Base-by-base conservation (phyloP, 2,113 vertebrate species). In the Entelurus aequoreus region DNA sequence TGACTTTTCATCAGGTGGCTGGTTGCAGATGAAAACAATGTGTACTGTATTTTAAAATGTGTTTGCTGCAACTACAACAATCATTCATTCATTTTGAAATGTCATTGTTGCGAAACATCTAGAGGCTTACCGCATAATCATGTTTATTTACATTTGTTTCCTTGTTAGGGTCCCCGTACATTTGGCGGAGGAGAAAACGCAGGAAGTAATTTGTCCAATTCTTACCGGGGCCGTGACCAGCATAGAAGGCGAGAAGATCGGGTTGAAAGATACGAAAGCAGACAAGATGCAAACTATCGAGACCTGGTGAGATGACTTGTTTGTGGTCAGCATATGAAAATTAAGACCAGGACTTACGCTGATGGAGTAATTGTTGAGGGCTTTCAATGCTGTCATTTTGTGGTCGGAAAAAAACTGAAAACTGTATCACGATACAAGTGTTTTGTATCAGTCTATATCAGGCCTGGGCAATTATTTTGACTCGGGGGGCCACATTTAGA, bases 161-260 rank as follows among this genome's bases (percentile, higher is more conserved):
- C 58, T 74, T 65, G 38, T 64, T 66, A 89, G 87, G 86, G 69
- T 67, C 82, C 86, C 13, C 96, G 96, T 67, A 95, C 93, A 0
- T 98, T 99, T 84, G 96, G 97, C 63, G 96, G 96, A 60, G 95
- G 95, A 63, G 93, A 93, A 56, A 93, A 88, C 61, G 94, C 89
- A 55, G 92, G 96, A 76, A 88, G 92, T 85, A 97, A 97, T 88
- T 92, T 99, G 69, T 92, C 84, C 16, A 87, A 63, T 44, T 65
- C 88, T 79, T 87, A 86, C 65, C 91, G 92, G 76, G 94, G 96
- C 53, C 80, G 88, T 5, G 92, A 92, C 88, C 94, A 94, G 83
- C 78, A 93, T 63, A 75, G 84, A 53, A 85, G 78, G 72, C 74
- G 81, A 55, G 89, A 90, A 14, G 95, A 96, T 75, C 90, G 91